These are phyloP conservation scores for Helogale parvula DNA, from an alignment of 2,113 vertebrate genomes.

Conservation along the genomic window DNA sequence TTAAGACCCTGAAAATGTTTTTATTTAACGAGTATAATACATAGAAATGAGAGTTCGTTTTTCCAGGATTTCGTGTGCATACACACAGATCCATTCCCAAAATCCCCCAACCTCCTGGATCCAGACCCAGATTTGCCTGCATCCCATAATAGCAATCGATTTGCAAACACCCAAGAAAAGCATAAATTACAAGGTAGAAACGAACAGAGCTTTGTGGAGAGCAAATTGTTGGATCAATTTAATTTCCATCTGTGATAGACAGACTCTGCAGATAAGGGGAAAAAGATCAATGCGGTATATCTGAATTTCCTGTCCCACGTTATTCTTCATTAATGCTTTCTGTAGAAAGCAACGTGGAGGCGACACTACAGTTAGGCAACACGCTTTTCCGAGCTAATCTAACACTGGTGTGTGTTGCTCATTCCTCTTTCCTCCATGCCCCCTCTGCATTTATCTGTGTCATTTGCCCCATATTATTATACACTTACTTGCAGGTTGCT, in stretches of 20 bases:
- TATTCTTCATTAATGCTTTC: neutral
- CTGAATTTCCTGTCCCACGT: neutral
- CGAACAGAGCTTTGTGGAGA: slow-evolving; percentile 72
- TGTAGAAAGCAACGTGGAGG: neutral
- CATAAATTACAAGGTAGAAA: slow-evolving; percentile 80
- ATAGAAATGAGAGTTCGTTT: slow-evolving; percentile 43
- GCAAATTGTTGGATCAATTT: slow-evolving; percentile 79
- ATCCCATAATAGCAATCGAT: slow-evolving; percentile 80
- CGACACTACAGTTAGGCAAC: neutral
- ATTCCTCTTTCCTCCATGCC: neutral
- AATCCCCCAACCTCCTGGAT: slow-evolving; percentile 71
- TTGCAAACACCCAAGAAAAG: slow-evolving; percentile 76
- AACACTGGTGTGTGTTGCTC: neutral
- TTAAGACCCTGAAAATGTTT: slow-evolving; percentile 58
- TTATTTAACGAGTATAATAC: slow-evolving; percentile 62
- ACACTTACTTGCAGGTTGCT: slow-evolving; percentile 52
- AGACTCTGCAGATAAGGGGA: slow-evolving; percentile 49
- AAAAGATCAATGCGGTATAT: neutral
- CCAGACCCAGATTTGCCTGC: slow-evolving; percentile 70
- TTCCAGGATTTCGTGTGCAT: slow-evolving; percentile 54
- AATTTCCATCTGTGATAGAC: slow-evolving; percentile 73
- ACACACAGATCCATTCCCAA: slow-evolving; percentile 42
- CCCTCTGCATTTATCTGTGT: slow-evolving; percentile 26
- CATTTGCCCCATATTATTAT: slow-evolving; percentile 37
- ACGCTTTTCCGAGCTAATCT: neutral